Evolutionary conservation across 2,113 vertebrate genomes (phyloP).

Genomic region (Orthochromis malagaraziensis): DNA sequence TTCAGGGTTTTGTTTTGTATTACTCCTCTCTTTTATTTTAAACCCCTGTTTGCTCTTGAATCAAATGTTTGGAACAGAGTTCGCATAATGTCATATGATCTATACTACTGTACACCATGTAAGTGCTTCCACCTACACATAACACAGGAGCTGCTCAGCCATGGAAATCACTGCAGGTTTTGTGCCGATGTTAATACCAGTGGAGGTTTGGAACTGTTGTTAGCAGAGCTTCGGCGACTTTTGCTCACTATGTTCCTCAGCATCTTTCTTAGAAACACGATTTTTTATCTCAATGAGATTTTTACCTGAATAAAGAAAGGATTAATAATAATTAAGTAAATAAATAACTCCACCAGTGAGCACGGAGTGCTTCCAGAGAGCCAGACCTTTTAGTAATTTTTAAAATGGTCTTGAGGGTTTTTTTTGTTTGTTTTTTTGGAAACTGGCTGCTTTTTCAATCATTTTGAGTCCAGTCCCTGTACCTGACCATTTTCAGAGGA

Average conservation of each 20-base stretch:
- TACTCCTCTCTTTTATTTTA: not conserved
- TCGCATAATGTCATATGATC: not conserved
- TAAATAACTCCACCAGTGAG: not conserved
- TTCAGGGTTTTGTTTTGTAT: not conserved
- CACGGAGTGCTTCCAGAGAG: not conserved
- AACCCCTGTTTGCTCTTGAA: not conserved
- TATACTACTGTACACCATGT: not conserved
- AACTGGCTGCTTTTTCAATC: not conserved
- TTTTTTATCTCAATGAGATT: not conserved
- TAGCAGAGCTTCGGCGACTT: fast-evolving
- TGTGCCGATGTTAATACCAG: not conserved
- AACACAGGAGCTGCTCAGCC: not conserved
- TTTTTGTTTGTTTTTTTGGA: not conserved
- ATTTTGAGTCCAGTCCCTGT: not conserved
- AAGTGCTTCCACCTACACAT: not conserved
- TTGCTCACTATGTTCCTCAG: not conserved
- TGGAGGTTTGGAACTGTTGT: not conserved
- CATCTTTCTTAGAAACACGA: not conserved
- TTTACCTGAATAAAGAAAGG: not conserved
- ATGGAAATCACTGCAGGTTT: not conserved
- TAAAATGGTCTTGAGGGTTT: not conserved
- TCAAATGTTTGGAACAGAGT: not conserved
- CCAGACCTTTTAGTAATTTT: not conserved
- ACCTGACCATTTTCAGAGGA: not conserved
- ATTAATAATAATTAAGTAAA: not conserved